These are phyloP conservation scores for Caenorhabditis macrosperma DNA, from an alignment of 2,888 invertebrate species.

Conservation along the genomic window DNA sequence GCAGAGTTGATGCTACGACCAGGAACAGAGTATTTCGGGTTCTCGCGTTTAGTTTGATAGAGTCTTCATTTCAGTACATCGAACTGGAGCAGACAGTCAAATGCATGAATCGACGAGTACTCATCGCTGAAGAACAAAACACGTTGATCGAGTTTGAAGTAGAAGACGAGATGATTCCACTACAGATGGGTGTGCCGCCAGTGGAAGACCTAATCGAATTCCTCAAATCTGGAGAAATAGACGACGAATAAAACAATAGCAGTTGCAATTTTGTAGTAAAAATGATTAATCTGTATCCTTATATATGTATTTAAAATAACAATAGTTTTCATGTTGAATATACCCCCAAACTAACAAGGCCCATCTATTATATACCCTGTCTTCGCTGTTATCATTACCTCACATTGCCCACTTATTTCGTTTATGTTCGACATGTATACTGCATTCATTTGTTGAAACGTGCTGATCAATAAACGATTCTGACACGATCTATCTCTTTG, in stretches of 20 bases:
- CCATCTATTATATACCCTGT: slow-evolving; percentile 4
- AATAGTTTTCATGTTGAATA: slow-evolving; percentile 37
- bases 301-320: slow-evolving; percentile 34
- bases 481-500: not conserved
- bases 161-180: slow-evolving; percentile 39
- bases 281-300: slow-evolving; percentile 43
- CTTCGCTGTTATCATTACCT: not conserved
- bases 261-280: slow-evolving; percentile 4
- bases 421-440: slow-evolving; percentile 55
- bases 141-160: slow-evolving; percentile 38
- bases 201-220: slow-evolving; percentile 40
- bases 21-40: slow-evolving; percentile 27
- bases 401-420: slow-evolving; percentile 32
- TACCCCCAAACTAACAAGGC: slow-evolving; percentile 18
- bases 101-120: slow-evolving; percentile 49
- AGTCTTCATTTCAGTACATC: slow-evolving; percentile 30
- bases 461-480: slow-evolving; percentile 24
- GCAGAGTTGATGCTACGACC: not conserved
- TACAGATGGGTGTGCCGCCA: slow-evolving; percentile 23
- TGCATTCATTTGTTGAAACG: slow-evolving; percentile 33
- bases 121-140: slow-evolving; percentile 36
- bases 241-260: slow-evolving; percentile 13
- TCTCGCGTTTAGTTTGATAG: not conserved
- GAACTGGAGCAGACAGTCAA: slow-evolving; percentile 56
- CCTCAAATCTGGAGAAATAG: slow-evolving; percentile 1